A percentile compares a stretch with the other conserved stretches of the same genome.
Evolutionary conservation across 2,888 invertebrate genomes (phyloP).

Genomic region (Physocephala rufipes): DNA sequence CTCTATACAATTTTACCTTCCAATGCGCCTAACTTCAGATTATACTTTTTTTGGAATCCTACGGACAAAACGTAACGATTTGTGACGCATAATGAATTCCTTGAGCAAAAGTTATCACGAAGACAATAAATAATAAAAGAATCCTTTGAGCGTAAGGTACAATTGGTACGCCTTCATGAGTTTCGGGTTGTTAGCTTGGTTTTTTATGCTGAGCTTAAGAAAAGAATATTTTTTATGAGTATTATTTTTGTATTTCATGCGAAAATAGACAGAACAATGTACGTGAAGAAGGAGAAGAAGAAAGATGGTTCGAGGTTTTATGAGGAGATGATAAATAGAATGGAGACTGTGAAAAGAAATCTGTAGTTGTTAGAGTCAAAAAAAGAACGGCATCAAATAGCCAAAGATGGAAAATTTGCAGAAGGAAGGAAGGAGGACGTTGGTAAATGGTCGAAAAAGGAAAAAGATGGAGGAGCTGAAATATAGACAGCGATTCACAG

Average conservation of each 20-base stretch:
- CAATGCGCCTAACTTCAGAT: background rate
- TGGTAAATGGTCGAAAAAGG: background rate
- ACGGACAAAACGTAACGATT: constrained; percentile 37
- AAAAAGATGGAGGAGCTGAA: constrained; percentile 29
- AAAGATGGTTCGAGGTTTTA: background rate
- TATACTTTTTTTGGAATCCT: background rate
- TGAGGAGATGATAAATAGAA: background rate
- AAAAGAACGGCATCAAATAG: background rate
- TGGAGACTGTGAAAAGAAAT: background rate
- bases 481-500: constrained; percentile 14
- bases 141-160: constrained; percentile 33
- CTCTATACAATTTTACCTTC: background rate
- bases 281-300: background rate
- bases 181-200: constrained; percentile 49
- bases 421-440: background rate
- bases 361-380: background rate
- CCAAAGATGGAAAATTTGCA: background rate
- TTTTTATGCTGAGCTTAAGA: constrained; percentile 20
- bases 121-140: constrained; percentile 43
- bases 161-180: constrained; percentile 40
- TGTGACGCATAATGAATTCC: constrained; percentile 28
- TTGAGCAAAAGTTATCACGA: constrained; percentile 38
- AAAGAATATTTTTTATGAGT: background rate
- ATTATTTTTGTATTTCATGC: constrained; percentile 15
- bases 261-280: constrained; percentile 6